Evolutionary conservation across 2,888 invertebrate genomes (phyloP), one percentile per base, ranked within the genome.

Genomic region (Sceliomorpha sp.): DNA sequence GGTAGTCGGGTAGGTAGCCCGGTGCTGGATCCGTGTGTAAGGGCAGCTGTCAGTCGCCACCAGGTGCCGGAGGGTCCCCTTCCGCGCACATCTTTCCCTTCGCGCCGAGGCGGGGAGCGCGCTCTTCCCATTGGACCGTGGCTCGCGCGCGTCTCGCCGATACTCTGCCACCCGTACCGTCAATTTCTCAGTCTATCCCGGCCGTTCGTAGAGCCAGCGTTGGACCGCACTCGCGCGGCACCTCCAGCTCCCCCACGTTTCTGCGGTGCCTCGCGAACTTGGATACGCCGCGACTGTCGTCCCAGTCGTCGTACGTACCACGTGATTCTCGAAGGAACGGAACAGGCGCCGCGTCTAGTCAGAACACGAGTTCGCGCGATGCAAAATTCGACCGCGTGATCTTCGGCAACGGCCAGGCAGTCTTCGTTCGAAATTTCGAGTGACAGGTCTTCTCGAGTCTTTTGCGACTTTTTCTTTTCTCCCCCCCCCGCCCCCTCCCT

Each of bases 81-180:
- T 55, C 24, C 14, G 27, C 34, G 36, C 36, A 24, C 37, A 39
- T 62, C 37, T 47, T 26, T 56, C 55, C 45, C 51, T 59, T 31
- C 13, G 32, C 3, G 2, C 8, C 12, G 15, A 1, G 27, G 78
- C 58, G 75, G 78, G 80, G 68, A 31, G 34, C 5, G 29, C 3
- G 9, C 2, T 8, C 2, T 2, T 27, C 12, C 4, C 70, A 87
- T 87, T 87, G 87, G 87, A 27, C 60, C 73, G 6, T 76, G 87
- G 86, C 87, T 85, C 87, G 87, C 87, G 87, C 86, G 80, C 82
- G 72, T 73, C 75, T 72, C 74, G 70, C 79, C 81, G 81, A 83
- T 85, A 84, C 81, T 76, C 79, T 59, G 67, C 64, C 72, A 76
- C 81, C 75, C 78, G 76, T 68, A 70, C 69, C 67, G 72, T n/a